Conservation (phyloP, 2,888 invertebrate species). For the Hirtodrosophila alboralis region DNA sequence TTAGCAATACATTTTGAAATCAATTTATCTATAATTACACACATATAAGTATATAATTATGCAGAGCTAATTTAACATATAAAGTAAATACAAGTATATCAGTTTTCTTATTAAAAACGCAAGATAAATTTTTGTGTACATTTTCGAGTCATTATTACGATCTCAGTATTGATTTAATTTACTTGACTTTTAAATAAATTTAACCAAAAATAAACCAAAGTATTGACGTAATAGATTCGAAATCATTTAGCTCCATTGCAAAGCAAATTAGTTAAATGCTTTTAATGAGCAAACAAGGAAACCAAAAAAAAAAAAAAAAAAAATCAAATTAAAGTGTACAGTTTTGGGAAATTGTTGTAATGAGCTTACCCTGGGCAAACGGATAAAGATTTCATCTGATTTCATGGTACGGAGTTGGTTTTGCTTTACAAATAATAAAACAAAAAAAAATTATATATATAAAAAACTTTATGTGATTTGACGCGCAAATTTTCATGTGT, state of each 20-base stretch:
- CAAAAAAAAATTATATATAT: no score
- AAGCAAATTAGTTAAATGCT: slow-evolving; percentile 65
- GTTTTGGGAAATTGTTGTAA: slow-evolving; percentile 19
- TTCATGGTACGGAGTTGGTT: slow-evolving; percentile 36
- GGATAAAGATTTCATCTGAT: slow-evolving; percentile 34
- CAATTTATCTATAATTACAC: no score
- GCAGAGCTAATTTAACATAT: no score
- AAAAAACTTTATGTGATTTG: slow-evolving; percentile 29
- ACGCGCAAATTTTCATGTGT: slow-evolving; percentile 49
- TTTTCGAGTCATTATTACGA: not conserved
- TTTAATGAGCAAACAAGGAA: slow-evolving; percentile 64
- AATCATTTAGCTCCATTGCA: slow-evolving; percentile 48
- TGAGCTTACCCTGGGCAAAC: slow-evolving; percentile 11
- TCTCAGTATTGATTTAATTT: slow-evolving; percentile 1
- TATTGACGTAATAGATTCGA: slow-evolving; percentile 30
- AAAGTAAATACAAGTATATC: no score
- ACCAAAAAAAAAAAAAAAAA: no score
- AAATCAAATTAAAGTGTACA: slow-evolving; percentile 40
- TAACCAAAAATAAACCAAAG: not conserved
- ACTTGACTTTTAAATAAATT: slow-evolving; percentile 2
- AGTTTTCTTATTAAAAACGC: no score
- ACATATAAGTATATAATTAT: not conserved
- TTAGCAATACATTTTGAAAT: slow-evolving; percentile 5
- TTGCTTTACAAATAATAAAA: slow-evolving; percentile 18
- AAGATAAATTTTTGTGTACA: not conserved